Percentiles rank a stretch among this genome's conserved stretches.
Evolutionary conservation across 2,113 vertebrate species (phyloP).

Genomic region (Dipodomys merriami): DNA sequence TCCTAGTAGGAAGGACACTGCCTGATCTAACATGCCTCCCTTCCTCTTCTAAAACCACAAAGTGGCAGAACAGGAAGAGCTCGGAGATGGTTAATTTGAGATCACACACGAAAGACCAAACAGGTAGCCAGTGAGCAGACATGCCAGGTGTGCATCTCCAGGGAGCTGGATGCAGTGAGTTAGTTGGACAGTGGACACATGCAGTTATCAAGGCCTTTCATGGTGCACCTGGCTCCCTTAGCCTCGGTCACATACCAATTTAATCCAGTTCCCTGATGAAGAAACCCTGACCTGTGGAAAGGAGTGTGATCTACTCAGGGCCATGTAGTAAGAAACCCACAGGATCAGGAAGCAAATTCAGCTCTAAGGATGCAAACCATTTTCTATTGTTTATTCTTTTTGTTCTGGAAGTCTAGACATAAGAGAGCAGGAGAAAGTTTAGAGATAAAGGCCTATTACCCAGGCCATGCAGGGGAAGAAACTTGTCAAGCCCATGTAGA

Average conservation of each 20-base stretch:
- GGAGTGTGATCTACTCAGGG: fast-evolving
- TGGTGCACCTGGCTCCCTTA: fast-evolving
- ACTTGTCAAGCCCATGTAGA: neutral
- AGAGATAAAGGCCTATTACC: neutral
- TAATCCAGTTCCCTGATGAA: neutral
- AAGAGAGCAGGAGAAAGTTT: neutral
- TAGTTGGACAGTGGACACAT: neutral
- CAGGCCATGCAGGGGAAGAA: neutral
- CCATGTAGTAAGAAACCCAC: neutral
- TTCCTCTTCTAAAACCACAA: neutral
- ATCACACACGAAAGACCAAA: neutral
- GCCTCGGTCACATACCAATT: neutral
- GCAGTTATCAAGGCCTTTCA: neutral
- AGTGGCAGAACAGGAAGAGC: neutral
- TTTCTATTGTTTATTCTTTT: neutral
- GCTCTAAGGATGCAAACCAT: neutral
- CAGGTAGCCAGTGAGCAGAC: neutral
- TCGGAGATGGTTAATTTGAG: neutral
- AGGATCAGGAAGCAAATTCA: neutral
- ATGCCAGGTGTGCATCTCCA: neutral
- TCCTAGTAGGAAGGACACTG: fast-evolving
- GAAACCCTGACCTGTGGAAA: neutral
- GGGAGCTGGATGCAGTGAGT: neutral
- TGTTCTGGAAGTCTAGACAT: neutral
- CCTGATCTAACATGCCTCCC: neutral